A percentile compares a stretch with the other conserved stretches of the same genome.
phyloP scores from a whole-genome alignment of 2,797 vertebrate genomes.

The Hirundo rustica region DNA sequence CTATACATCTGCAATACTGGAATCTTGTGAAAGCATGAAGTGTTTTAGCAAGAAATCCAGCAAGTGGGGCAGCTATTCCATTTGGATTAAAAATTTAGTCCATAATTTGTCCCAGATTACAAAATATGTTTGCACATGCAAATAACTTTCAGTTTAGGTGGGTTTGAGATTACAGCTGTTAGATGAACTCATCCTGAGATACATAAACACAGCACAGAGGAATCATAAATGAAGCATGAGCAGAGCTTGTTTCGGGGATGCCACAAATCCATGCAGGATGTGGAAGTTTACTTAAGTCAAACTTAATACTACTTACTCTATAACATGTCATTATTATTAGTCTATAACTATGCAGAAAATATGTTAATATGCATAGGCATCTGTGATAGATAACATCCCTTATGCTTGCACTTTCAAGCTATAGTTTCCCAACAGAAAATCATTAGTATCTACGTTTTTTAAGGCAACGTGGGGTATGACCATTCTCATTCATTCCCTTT shows the following conservation, averaged over 20 bases:
- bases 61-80: background rate
- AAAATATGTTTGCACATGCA: background rate
- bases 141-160: background rate
- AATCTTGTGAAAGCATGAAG: background rate
- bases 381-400: background rate
- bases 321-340: background rate
- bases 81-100: background rate
- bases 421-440: background rate
- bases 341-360: background rate
- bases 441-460: background rate
- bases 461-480: background rate
- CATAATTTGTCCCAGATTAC: background rate
- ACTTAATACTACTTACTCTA: background rate
- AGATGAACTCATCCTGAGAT: background rate
- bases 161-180: background rate
- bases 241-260: background rate
- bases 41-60: background rate
- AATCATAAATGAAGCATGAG: background rate
- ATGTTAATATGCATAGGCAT: background rate
- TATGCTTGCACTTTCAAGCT: background rate
- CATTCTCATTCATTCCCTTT: background rate
- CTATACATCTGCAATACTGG: background rate
- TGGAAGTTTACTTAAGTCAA: background rate
- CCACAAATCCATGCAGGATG: background rate
- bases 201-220: background rate